Evolutionary conservation across 2,113 vertebrate species (phyloP).

Genomic region (Willisornis vidua): DNA sequence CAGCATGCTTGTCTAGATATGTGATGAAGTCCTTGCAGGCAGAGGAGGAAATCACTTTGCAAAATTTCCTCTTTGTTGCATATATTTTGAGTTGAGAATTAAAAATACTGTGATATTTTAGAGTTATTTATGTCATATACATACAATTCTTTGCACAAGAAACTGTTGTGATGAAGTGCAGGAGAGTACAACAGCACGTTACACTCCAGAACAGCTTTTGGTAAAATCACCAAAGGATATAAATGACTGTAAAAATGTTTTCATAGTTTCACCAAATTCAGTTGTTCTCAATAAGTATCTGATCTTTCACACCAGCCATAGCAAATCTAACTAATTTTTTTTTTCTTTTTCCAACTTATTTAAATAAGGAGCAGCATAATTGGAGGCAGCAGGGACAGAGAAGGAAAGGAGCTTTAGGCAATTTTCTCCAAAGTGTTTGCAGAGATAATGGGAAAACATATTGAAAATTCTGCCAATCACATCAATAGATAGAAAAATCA

Average conservation of each 20-base stretch:
- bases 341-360: not conserved
- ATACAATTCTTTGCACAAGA: not conserved
- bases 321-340: not conserved
- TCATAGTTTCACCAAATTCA: not conserved
- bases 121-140: not conserved
- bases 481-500: conserved; percentile 58
- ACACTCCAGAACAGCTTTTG: not conserved
- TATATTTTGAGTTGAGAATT: not conserved
- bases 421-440: conserved; percentile 39
- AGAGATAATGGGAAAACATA: conserved; percentile 52
- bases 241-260: not conserved
- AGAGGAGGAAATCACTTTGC: not conserved
- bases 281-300: not conserved
- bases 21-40: not conserved
- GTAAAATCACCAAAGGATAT: not conserved
- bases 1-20: not conserved
- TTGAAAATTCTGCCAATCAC: conserved; percentile 58
- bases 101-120: not conserved
- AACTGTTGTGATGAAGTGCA: not conserved
- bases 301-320: not conserved
- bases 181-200: not conserved
- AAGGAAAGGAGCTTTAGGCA: not conserved
- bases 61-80: not conserved
- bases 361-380: not conserved
- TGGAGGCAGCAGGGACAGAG: not conserved